Conservation (phyloP, 2,113 vertebrate genomes). For the Protomyctophum bolini region DNA sequence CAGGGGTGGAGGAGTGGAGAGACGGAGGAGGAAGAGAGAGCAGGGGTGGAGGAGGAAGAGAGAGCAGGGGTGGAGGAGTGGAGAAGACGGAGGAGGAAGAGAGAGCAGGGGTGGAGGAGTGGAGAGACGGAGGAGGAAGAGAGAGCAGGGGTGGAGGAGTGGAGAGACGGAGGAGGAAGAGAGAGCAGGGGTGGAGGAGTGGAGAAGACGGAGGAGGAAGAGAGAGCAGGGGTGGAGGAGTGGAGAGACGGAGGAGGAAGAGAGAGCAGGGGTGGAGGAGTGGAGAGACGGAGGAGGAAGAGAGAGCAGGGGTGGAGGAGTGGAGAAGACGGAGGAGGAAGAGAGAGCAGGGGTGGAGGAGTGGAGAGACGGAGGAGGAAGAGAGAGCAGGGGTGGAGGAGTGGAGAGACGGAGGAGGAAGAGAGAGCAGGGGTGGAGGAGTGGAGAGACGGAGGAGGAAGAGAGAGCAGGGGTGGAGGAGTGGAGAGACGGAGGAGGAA, state of each 20-base stretch:
- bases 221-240: slow-evolving; percentile 30
- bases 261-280: no score
- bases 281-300: slow-evolving; percentile 1
- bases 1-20: neutral
- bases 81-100: no score
- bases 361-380: slow-evolving; percentile 1
- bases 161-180: neutral
- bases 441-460: slow-evolving; percentile 1
- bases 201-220: neutral
- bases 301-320: slow-evolving; percentile 30
- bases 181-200: no score
- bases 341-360: no score
- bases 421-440: no score
- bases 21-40: slow-evolving; percentile 4
- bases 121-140: slow-evolving; percentile 3
- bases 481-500: slow-evolving; percentile 7
- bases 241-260: slow-evolving; percentile 3
- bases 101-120: no score
- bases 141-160: slow-evolving; percentile 32
- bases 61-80: neutral
- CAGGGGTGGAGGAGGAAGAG: slow-evolving; percentile 30
- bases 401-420: slow-evolving; percentile 7
- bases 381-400: slow-evolving; percentile 28
- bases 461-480: slow-evolving; percentile 28
- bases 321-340: slow-evolving; percentile 3